Conservation (phyloP, 2,113 vertebrate genomes). For the Corynorhinus townsendii region DNA sequence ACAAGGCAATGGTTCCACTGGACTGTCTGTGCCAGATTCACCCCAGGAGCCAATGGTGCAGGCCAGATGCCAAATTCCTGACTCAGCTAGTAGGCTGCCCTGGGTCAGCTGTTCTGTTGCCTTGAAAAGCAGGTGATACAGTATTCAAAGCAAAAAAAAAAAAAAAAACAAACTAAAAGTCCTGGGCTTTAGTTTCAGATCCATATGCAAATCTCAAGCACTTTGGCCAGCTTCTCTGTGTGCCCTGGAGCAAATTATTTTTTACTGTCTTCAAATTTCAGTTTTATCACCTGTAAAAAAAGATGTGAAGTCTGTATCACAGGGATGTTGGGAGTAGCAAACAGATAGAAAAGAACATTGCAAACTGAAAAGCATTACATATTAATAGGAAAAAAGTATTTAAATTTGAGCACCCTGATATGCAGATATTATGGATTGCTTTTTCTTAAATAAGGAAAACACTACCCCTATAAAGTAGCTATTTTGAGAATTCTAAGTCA, state of each 20-base stretch:
- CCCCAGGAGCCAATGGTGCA: rapidly evolving
- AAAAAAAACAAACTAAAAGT: background rate
- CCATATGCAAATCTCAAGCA: background rate
- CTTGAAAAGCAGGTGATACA: background rate
- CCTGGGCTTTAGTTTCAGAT: background rate
- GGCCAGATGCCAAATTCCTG: background rate
- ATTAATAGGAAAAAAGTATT: background rate
- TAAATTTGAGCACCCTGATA: background rate
- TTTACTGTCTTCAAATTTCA: background rate
- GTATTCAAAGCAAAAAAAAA: background rate
- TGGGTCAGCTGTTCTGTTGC: background rate
- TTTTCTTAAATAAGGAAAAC: background rate
- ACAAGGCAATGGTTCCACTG: background rate
- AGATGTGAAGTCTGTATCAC: background rate
- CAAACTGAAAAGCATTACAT: background rate
- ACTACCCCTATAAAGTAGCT: background rate
- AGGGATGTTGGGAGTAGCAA: background rate
- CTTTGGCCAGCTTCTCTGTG: background rate
- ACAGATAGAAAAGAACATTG: background rate
- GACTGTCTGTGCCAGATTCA: background rate
- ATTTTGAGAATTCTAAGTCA: constrained; percentile 1
- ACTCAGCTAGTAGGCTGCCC: background rate
- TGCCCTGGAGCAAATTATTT: background rate
- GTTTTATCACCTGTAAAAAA: background rate
- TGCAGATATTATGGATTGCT: background rate